Base-by-base conservation (phyloP, 2,797 vertebrate genomes). In the Spinus olivaceus region DNA sequence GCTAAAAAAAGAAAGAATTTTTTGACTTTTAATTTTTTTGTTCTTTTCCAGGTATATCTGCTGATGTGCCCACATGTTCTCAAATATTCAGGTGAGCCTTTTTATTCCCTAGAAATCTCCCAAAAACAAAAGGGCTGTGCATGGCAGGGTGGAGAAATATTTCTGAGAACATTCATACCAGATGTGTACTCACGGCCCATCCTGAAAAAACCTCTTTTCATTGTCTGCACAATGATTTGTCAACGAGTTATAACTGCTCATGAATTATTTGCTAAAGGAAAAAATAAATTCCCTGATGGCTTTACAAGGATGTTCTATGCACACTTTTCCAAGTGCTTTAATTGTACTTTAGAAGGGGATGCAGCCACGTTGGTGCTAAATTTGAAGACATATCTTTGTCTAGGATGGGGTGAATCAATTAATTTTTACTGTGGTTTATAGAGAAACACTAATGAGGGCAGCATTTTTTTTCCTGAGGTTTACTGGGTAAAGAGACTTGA, bases 221-320 rank as follows among this genome's bases (percentile, higher is more conserved):
- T 88, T 76, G 57, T 93, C 93, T 91, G 76, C 88, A 90, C 91
- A 95, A 88, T 88, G 82, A 91, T 94, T 96, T 95, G 81, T 94
- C 92, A 94, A 71, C 8, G 50, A 91, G 79, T 81, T 91, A 60
- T 81, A 89, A 80, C 78, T 59, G 49, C 67, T 88, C 78, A 42
- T 92, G 91, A 92, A 86, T 96, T 94, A 96, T 95, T 88, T 90
- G 76, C 69, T 66, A 88, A 84, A 92, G 66, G 70, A 50, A 86
- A 83, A 80, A 79, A 77, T 39, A 53, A 69, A 90, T 88, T 88
- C 78, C 67, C 59, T 53, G 63, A 47, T 20, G 70, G 49, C 33
- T 83, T 81, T 90, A 24, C 21, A 42, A 53, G 78, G 54, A 72
- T 59, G 53, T n/a, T 61, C 82, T 88, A 53, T 57, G 46, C 0